These are phyloP conservation scores for Balearica regulorum DNA, from an alignment of 2,797 vertebrate genomes.

Conservation along the genomic window DNA sequence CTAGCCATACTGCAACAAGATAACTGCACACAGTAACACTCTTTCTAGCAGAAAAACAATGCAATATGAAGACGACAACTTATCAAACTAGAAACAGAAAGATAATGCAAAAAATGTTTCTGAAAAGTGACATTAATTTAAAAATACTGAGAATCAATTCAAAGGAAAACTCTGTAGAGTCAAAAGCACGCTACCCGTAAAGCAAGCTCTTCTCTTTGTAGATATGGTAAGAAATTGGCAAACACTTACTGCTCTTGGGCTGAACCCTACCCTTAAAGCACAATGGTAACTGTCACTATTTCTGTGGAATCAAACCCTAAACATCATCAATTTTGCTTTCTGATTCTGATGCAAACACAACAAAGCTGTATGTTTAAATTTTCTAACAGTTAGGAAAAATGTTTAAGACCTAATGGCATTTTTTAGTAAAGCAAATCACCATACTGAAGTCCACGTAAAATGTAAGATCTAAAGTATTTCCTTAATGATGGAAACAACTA, in stretches of 20 bases:
- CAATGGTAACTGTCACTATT: neutral
- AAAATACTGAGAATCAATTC: neutral
- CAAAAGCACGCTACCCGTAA: neutral
- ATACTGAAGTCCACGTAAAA: accelerated
- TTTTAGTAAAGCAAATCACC: neutral
- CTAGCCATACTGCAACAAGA: neutral
- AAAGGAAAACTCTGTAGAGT: neutral
- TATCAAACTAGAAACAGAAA: neutral
- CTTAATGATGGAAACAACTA: neutral
- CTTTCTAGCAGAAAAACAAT: neutral
- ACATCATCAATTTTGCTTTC: neutral
- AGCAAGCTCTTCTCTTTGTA: neutral
- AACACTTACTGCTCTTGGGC: neutral
- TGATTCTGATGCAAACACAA: neutral
- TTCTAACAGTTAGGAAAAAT: neutral
- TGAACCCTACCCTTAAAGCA: neutral
- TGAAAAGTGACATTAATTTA: neutral
- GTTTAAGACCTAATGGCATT: neutral
- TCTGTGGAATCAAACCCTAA: neutral
- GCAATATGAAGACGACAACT: neutral
- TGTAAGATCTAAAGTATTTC: neutral
- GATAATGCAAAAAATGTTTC: neutral
- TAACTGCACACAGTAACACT: neutral
- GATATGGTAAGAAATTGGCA: neutral
- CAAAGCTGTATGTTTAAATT: neutral